Conservation (phyloP, 2,113 vertebrate genomes). For the Sinocyclocheilus grahami region DNA sequence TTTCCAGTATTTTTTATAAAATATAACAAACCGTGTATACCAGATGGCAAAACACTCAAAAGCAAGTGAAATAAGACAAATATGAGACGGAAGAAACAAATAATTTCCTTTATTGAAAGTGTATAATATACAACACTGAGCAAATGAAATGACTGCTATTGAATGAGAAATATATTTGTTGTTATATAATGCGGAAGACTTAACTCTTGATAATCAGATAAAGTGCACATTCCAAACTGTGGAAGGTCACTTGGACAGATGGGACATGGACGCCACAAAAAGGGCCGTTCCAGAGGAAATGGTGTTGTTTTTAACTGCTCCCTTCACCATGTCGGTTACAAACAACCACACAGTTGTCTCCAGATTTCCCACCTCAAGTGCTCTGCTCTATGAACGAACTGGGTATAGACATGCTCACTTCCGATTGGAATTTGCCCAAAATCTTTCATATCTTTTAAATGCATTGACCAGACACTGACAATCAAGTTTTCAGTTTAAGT, state of each 20-base stretch:
- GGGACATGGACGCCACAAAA: neutral
- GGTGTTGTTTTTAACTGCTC: neutral
- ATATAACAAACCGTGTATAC: constrained; percentile 23
- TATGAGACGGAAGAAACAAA: constrained; percentile 89
- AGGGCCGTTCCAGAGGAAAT: neutral
- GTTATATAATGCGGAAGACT: neutral
- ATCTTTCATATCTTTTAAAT: neutral
- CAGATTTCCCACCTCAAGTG: neutral
- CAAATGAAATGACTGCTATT: neutral
- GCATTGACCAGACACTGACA: neutral
- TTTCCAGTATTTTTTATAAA: neutral
- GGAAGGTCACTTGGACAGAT: neutral
- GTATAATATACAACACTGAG: constrained; percentile 53
- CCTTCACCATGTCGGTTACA: neutral
- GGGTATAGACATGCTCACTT: neutral
- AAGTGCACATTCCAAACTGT: neutral
- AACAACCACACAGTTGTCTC: neutral
- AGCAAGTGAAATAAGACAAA: constrained; percentile 76
- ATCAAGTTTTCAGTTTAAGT: neutral
- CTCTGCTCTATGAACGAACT: neutral
- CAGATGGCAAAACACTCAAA: constrained; percentile 13
- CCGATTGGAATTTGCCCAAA: neutral
- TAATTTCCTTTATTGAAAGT: constrained; percentile 93
- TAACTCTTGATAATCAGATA: neutral
- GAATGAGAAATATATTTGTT: constrained; percentile 18